Percentiles rank a stretch among this genome's conserved stretches.
Evolutionary conservation across 2,113 vertebrate species (phyloP).

Genomic region (Ginglymostoma cirratum): DNA sequence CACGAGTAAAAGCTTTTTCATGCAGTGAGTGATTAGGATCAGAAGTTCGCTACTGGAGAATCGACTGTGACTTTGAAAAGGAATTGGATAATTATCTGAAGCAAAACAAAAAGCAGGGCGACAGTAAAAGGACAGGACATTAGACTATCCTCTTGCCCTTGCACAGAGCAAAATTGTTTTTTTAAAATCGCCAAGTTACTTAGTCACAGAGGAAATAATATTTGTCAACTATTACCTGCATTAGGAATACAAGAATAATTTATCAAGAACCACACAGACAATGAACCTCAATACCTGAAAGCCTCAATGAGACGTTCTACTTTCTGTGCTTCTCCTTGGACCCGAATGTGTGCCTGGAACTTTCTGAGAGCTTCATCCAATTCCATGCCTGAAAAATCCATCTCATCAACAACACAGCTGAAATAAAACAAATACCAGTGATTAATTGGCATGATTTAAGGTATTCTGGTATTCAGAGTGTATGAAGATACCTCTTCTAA

Average conservation of each 20-base stretch:
- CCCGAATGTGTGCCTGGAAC: conserved; percentile 93
- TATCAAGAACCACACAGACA: neutral
- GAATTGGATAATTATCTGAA: too few relatives aligned
- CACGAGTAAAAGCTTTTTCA: too few relatives aligned
- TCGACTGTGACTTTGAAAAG: too few relatives aligned
- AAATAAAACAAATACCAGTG: conserved; percentile 39
- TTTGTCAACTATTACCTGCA: neutral
- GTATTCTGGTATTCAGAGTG: neutral
- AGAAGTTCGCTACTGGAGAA: too few relatives aligned
- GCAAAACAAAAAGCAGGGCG: too few relatives aligned
- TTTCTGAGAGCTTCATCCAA: conserved; percentile 92
- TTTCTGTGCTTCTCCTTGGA: conserved; percentile 94
- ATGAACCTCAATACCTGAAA: conserved; percentile 68
- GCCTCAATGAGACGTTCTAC: conserved; percentile 92
- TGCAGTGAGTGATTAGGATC: too few relatives aligned
- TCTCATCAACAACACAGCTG: conserved; percentile 95
- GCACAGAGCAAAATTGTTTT: too few relatives aligned
- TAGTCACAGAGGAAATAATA: neutral
- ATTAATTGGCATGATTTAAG: neutral
- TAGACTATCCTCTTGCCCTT: too few relatives aligned
- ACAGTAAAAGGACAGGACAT: too few relatives aligned
- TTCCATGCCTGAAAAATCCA: conserved; percentile 92
- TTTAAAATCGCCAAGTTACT: neutral
- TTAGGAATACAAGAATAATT: neutral
- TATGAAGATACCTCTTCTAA: neutral